phyloP scores from a whole-genome alignment of 2,888 invertebrate species.

The Dolomedes plantarius region DNA sequence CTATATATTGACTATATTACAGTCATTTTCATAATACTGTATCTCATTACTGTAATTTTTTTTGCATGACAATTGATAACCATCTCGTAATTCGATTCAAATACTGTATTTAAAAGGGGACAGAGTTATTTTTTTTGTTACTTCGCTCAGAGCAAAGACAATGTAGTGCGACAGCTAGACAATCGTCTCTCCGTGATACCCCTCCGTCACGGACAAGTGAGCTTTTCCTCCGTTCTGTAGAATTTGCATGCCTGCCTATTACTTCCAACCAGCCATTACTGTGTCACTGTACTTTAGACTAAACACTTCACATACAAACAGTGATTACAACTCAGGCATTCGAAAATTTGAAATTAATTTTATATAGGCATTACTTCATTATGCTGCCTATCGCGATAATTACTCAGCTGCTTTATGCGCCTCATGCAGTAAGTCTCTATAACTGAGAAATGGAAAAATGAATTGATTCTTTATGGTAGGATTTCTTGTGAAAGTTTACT shows the following conservation, averaged over 20 bases:
- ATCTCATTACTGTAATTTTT: background rate
- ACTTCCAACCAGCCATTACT: background rate
- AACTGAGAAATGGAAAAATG: too few species aligned
- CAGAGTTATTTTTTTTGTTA: background rate
- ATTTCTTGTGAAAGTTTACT: too few species aligned
- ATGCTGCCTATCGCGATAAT: too few species aligned
- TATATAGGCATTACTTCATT: too few species aligned
- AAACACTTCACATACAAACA: too few species aligned
- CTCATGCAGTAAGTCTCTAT: too few species aligned
- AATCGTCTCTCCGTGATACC: background rate
- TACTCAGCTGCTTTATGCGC: too few species aligned
- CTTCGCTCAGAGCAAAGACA: background rate
- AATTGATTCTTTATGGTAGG: too few species aligned
- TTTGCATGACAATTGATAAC: background rate
- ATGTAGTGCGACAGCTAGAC: background rate
- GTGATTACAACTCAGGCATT: too few species aligned
- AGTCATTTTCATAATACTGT: background rate
- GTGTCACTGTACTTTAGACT: background rate
- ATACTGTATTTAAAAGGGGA: background rate
- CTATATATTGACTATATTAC: background rate
- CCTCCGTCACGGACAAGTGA: background rate
- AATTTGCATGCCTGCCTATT: background rate
- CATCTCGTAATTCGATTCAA: background rate
- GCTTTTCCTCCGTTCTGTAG: background rate
- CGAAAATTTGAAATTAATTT: too few species aligned